A percentile compares a stretch with the other conserved stretches of the same genome.
Evolutionary conservation across 2,888 invertebrate genomes (phyloP).

Genomic region (Petrolisthes manimaculis): DNA sequence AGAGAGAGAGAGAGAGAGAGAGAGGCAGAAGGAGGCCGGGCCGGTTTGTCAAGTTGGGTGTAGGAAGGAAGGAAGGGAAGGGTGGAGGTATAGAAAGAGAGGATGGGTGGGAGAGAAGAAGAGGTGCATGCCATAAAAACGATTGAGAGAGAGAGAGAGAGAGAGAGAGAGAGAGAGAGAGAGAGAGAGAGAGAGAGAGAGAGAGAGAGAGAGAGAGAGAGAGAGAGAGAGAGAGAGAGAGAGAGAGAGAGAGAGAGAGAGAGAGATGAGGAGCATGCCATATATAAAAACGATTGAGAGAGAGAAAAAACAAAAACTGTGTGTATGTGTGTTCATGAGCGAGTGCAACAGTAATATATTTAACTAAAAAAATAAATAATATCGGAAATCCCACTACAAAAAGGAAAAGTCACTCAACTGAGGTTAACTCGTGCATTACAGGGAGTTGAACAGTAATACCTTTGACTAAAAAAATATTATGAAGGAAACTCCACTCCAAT

Average conservation of each 20-base stretch:
- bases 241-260: slow-evolving; percentile 7
- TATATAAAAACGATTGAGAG: neutral
- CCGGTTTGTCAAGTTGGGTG: neutral
- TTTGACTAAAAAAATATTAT: no score
- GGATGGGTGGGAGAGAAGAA: neutral
- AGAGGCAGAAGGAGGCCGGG: neutral
- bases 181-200: neutral
- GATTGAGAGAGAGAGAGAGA: neutral
- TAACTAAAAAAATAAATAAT: no score
- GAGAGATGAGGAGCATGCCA: neutral
- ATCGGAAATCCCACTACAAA: no score
- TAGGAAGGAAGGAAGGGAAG: neutral
- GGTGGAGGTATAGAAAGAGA: neutral
- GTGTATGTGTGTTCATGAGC: no score
- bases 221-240: slow-evolving; percentile 7
- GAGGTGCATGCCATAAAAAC: neutral
- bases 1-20: neutral
- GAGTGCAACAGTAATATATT: no score
- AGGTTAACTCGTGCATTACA: no score
- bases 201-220: neutral
- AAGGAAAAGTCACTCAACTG: no score
- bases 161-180: slow-evolving; percentile 26
- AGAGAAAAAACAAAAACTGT: no score
- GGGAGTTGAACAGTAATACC: no score
- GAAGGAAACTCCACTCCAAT: no score